phyloP scores from a whole-genome alignment of 1,140 invertebrate species.

The Leptinotarsa undecemlineata region DNA sequence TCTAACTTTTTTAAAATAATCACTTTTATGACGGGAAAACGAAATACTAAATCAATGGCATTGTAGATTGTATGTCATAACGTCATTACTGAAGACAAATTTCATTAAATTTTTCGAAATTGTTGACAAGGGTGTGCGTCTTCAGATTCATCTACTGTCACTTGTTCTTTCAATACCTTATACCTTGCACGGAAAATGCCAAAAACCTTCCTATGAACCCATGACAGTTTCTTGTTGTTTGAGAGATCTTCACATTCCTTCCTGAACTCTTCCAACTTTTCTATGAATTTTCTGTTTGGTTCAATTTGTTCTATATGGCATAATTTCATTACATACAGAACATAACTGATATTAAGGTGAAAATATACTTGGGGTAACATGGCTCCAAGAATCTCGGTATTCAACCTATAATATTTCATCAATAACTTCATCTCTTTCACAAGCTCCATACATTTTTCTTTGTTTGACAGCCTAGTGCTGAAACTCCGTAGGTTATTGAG shows the following conservation, averaged over 20 bases:
- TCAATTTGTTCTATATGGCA: slow-evolving; percentile 63
- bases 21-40: too few relatives aligned
- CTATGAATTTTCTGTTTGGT: slow-evolving; percentile 62
- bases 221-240: slow-evolving; percentile 54
- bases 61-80: too few relatives aligned
- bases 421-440: slow-evolving; percentile 71
- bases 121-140: slow-evolving; percentile 65
- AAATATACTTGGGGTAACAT: slow-evolving; percentile 66
- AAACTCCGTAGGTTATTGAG: slow-evolving; percentile 81
- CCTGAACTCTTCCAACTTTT: slow-evolving; percentile 62
- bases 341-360: slow-evolving; percentile 65
- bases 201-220: slow-evolving; percentile 51
- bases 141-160: slow-evolving; percentile 58
- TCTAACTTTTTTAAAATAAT: too few relatives aligned
- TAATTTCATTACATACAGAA: slow-evolving; percentile 69
- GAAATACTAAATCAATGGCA: too few relatives aligned
- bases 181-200: slow-evolving; percentile 56
- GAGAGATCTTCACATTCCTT: slow-evolving; percentile 54
- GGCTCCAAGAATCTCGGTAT: slow-evolving; percentile 71
- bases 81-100: too few relatives aligned
- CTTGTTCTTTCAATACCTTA: slow-evolving; percentile 59
- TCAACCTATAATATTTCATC: slow-evolving; percentile 67
- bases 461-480: slow-evolving; percentile 76
- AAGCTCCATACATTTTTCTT: slow-evolving; percentile 64
- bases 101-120: slow-evolving; percentile 48